Percentiles rank a stretch among this genome's conserved stretches.
phyloP scores from a whole-genome alignment of 2,797 vertebrate genomes.

The Uromys caudimaculatus region DNA sequence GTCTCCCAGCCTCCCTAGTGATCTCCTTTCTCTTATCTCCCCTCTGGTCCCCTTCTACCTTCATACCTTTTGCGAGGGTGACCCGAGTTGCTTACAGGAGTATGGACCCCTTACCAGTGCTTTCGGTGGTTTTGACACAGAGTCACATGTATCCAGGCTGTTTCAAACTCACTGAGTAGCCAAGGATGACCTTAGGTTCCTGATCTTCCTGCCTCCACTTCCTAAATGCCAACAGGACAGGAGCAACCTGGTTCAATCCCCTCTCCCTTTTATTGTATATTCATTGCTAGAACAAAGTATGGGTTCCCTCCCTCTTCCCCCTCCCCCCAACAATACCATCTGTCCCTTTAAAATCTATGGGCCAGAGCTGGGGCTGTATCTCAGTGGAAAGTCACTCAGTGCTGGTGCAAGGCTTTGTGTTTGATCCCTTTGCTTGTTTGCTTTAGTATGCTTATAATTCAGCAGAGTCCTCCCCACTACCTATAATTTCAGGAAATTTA shows the following conservation, averaged over 20 bases:
- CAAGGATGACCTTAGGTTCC: background rate
- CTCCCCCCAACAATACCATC: background rate
- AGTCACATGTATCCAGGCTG: background rate
- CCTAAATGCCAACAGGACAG: background rate
- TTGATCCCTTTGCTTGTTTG: background rate
- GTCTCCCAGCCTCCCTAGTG: background rate
- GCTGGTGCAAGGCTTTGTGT: background rate
- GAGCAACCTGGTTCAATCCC: too few relatives aligned
- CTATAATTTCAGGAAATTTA: background rate
- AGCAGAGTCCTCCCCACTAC: background rate
- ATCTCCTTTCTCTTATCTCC: background rate
- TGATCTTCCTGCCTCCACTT: background rate
- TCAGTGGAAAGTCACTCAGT: too few relatives aligned
- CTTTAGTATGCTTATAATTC: background rate
- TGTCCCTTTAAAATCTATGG: background rate
- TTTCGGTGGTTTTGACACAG: background rate
- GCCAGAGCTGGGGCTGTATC: background rate
- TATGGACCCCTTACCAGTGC: background rate
- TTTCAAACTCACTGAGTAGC: background rate
- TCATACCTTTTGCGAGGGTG: too few relatives aligned
- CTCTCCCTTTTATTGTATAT: background rate
- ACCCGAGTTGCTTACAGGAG: background rate
- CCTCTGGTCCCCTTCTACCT: background rate
- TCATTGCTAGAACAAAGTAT: background rate
- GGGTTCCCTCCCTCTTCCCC: background rate